Conservation (phyloP, 1,140 invertebrate species). For the Panagrolaimus sp. region DNA sequence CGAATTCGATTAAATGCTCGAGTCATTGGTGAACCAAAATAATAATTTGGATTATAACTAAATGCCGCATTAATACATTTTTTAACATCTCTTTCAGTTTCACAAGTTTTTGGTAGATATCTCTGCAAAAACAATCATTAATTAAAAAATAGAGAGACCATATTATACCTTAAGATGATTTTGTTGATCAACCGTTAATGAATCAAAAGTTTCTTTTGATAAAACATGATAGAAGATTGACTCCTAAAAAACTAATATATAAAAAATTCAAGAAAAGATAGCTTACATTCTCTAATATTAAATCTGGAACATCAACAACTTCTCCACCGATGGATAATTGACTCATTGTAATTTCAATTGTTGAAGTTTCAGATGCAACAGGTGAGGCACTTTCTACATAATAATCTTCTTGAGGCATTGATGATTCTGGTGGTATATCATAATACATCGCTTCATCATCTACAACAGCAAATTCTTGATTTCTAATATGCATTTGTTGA, state of each 20-base stretch:
- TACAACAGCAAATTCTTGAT: not conserved
- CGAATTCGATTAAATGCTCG: slow-evolving; percentile 1
- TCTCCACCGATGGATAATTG: slow-evolving; percentile 9
- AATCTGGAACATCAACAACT: slow-evolving; percentile 15
- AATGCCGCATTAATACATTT: not conserved
- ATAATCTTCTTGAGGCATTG: not conserved
- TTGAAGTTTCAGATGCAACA: not conserved
- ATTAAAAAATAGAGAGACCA: not conserved
- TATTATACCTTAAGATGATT: slow-evolving; percentile 6
- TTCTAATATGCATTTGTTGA: no score
- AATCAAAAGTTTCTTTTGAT: slow-evolving; percentile 19
- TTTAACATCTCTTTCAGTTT: not conserved
- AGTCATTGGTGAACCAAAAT: not conserved
- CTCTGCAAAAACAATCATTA: not conserved
- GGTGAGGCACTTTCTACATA: not conserved
- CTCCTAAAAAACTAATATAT: slow-evolving; percentile 17
- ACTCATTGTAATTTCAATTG: not conserved
- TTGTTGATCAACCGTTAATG: slow-evolving; percentile 12
- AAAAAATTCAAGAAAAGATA: not conserved
- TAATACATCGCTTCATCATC: not conserved
- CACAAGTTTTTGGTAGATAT: no score
- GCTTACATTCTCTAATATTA: slow-evolving; percentile 17
- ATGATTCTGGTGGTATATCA: not conserved
- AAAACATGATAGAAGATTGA: slow-evolving; percentile 15
- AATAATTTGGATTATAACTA: not conserved